Evolutionary conservation across 2,888 invertebrate species (phyloP).

Genomic region (Lycaena phlaeas): DNA sequence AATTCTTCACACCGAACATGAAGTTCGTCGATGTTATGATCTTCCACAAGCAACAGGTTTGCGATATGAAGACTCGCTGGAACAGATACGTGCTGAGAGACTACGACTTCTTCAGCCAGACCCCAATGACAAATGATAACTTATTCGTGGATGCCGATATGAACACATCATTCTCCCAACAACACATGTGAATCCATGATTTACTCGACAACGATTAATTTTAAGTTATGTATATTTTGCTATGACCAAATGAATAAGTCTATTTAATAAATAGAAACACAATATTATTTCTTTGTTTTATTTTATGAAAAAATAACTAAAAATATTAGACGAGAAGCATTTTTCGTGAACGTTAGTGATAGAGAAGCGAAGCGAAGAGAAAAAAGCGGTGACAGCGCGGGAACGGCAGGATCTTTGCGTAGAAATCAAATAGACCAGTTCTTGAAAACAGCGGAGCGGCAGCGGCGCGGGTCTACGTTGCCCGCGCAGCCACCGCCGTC

Average conservation of each 20-base stretch:
- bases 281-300: not conserved
- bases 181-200: not conserved
- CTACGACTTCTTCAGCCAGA: conserved; percentile 39
- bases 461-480: too few species aligned
- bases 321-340: too few species aligned
- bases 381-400: too few species aligned
- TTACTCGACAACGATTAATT: too few species aligned
- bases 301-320: too few species aligned
- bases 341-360: too few species aligned
- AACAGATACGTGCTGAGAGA: conserved; percentile 45
- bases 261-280: not conserved
- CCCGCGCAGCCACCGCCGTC: too few species aligned
- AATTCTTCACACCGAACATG: conserved; percentile 79
- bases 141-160: conserved; percentile 43
- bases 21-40: conserved; percentile 76
- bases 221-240: not conserved
- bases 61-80: conserved; percentile 60
- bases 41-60: conserved; percentile 72
- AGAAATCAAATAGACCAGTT: too few species aligned
- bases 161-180: conserved; percentile 18
- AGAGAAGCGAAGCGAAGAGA: too few species aligned
- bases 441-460: too few species aligned
- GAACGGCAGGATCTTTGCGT: too few species aligned
- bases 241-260: not conserved
- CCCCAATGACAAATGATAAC: conserved; percentile 37